Evolutionary conservation across 2,797 vertebrate genomes (phyloP), one percentile per base, ranked within the genome.

Genomic region (Acanthurus leucopareius): DNA sequence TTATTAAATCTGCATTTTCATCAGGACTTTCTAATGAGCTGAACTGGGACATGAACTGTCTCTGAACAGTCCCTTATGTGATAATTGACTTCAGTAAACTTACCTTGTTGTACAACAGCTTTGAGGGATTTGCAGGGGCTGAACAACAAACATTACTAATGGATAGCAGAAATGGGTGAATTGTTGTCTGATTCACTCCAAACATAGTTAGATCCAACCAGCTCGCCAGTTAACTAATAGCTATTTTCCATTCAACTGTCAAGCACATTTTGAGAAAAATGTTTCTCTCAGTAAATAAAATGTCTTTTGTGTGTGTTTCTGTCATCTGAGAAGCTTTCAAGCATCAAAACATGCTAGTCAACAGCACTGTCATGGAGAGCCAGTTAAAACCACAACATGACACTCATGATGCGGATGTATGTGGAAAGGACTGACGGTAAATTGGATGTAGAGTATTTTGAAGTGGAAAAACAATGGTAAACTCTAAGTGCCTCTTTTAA

Each of bases 201-300:
- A 80, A 80, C 69, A 62, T 35, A 82, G 67, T 74, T 51, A 20
- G 62, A 75, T 47, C 73, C 69, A 57, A 8, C 52, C 0, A 25
- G 22, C 11, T 45, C 78, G 77, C 74, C 83, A 84, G 62, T 75
- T 79, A 40, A 72, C 75, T 77, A 38, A 19, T 53, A 68, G 86
- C 77, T 69, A 66, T 88, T 91, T 86, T 86, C 86, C 80, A 56
- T 77, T 84, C 59, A 9, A 10, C 79, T 76, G 81, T 85, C 82
- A 73, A 67, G 61, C 38, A 35, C 40, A 72, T 32, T 58, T 61
- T 22, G 28, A 82, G 54, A 47, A 42, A 38, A 69, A 7, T 45
- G 19, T n/a, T 35, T 51, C n/a, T 51, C 20, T 54, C 22, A 1
- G 58, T 89, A 77, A 73, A 80, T 79, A 79, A 53, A 70, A 64